Evolutionary conservation across 2,888 invertebrate genomes (phyloP), one percentile per base, ranked within the genome.

Genomic region (Tenthredo notha): DNA sequence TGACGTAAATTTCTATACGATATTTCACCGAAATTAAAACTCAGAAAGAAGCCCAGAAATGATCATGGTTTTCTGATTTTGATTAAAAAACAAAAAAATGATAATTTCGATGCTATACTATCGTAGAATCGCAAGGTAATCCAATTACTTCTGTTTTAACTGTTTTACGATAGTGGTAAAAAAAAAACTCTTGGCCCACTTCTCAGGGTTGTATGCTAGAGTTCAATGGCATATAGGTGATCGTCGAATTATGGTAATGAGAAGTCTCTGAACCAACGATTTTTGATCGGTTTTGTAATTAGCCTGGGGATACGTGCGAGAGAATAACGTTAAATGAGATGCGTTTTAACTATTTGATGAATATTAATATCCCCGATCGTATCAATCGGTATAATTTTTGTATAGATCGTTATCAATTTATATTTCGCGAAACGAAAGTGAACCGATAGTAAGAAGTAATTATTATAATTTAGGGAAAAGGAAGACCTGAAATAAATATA

Each of bases 141-240:
- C 21, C 43, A 74, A 74, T 74, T 18, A 74, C 3, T 21, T 43
- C 25, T 74, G 12, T 72, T 3, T 43, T 43, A 74, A 43, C 6
- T 74, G 72, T 74, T 74, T 43, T 10, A 21, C 43, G 43, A 33
- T 67, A 33, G 15, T 15, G 67, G 7, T 74, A 25, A 74, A 43
- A 40, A 43, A 43, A 74, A 74, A 40, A 40, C n/a, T 43, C 21
- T 12, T 43, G 74, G 25, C 74, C n/a, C 37, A 74, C 74, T 74
- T 10, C 43, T 74, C 25, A 29, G 40, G 43, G 40, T 74, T 43
- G 10, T 74, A 40, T 74, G 12, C 74, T 12, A 25, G 74, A 43
- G 43, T 43, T 74, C 21, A 74, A 74, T 43, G 43, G 70, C 37
- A 70, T 40, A 40, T 70, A 40, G 74, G 12, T 74, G 40, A 25